Base-by-base conservation (phyloP, 1,140 invertebrate species). In the Gonatopus flavifemur region DNA sequence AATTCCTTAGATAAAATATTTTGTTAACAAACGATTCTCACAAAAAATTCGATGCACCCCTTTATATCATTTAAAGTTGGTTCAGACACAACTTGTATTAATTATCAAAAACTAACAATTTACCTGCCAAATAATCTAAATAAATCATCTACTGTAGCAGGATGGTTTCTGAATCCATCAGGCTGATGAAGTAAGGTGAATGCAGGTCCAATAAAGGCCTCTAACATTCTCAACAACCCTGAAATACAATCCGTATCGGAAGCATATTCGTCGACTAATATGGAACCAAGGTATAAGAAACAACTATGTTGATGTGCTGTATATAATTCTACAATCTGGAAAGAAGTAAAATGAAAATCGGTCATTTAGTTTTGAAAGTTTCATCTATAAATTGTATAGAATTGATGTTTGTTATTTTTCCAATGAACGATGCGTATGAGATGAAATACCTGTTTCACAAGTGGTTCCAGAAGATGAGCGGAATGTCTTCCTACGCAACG, bases 101-200 rank as follows among this genome's bases (percentile, higher is more conserved):
- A 28, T 28, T 6, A 7, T 28, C 12, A 7, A 28, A 7, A 28
- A 6, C 6, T 12, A 10, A 16, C 25, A 13, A 24, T 35, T 60
- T 72, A 88, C 83, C 87, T 83, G 42, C 87, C 83, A 69, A 90
- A 93, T 18, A 98, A 81, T 36, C 96, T 81, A 72, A 98, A 98
- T 46, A 98, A 86, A 72, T 98, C 97, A 72, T 98, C 97, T 1
- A 98, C 93, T 0, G 95, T 98, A 62, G 98, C 96, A 0, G 97
- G 96, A 82, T 98, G 89, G 74, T 96, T 89, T 49, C 87, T 82
- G 7, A 98, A 76, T 1, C 91, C 91, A 53, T 86, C 83, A 44
- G 81, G 77, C 64, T 84, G 83, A 70, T 92, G 87, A 39, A 97
- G 80, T 59, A 94, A 70, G 35, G 81, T 78, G 72, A 98, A 94